Conservation (phyloP, 2,797 vertebrate genomes). For the Anomalospiza imberbis region DNA sequence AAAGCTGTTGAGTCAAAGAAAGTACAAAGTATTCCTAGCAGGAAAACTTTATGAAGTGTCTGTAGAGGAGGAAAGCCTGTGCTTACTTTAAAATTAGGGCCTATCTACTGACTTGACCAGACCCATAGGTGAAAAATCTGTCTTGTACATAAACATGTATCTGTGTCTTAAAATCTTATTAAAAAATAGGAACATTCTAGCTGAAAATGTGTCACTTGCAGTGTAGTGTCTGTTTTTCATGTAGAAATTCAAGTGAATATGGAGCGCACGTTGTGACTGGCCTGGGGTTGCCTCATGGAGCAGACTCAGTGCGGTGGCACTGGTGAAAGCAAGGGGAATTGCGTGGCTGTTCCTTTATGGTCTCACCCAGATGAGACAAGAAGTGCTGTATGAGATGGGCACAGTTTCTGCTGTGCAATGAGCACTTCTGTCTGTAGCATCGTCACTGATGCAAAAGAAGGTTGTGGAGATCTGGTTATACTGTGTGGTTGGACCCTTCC, state of each 20-base stretch:
- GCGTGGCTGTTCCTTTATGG: not conserved
- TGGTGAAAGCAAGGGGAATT: not conserved
- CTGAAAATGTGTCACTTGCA: not conserved
- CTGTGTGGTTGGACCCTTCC: rapidly evolving
- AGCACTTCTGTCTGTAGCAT: not conserved
- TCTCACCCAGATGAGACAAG: not conserved
- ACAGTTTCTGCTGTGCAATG: not conserved
- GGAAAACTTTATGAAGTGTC: not conserved
- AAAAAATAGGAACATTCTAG: not conserved
- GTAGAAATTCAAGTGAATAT: rapidly evolving
- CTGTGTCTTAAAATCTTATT: not conserved
- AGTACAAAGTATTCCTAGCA: not conserved
- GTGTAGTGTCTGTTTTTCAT: not conserved
- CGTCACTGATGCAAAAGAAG: not conserved
- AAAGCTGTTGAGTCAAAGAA: not conserved
- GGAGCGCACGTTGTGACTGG: not conserved
- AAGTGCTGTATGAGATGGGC: not conserved
- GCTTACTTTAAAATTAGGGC: not conserved
- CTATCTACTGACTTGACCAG: not conserved
- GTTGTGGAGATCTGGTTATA: not conserved
- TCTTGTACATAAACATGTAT: not conserved
- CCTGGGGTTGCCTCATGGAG: rapidly evolving
- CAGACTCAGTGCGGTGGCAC: not conserved
- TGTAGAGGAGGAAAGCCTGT: not conserved
- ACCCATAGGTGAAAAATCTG: not conserved